phyloP scores from a whole-genome alignment of 2,797 vertebrate genomes.

The Tamandua tetradactyla region DNA sequence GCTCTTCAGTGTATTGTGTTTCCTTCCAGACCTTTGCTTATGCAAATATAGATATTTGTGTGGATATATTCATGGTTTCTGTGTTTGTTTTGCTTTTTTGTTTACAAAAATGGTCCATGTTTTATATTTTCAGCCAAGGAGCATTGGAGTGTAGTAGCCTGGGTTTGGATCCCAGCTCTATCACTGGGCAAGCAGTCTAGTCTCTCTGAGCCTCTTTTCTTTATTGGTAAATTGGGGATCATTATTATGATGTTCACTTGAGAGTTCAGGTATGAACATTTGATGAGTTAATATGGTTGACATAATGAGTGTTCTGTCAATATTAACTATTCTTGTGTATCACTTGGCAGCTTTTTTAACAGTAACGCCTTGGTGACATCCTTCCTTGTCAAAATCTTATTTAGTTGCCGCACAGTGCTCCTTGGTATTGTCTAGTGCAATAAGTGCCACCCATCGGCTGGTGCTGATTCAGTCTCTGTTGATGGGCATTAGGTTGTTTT shows the following conservation, averaged over 20 bases:
- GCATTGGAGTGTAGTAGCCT: background rate
- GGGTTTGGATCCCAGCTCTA: background rate
- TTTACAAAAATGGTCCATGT: background rate
- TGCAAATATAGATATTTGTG: background rate
- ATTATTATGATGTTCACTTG: background rate
- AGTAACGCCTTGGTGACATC: background rate
- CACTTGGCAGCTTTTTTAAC: background rate
- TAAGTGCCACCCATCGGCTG: background rate
- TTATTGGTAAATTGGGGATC: background rate
- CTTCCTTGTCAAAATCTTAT: background rate
- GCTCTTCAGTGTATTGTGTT: background rate
- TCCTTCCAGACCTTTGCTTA: background rate
- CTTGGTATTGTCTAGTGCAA: too few relatives aligned
- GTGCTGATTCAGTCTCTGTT: background rate
- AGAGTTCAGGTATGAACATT: background rate
- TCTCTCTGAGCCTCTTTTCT: background rate
- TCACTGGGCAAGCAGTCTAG: background rate
- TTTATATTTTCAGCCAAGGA: background rate
- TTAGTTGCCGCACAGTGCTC: background rate
- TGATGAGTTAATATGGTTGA: background rate
- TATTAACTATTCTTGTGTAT: background rate
- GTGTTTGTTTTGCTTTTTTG: background rate
- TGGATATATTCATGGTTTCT: background rate
- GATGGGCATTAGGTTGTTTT: background rate
- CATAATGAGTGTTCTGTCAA: background rate